Percentiles rank a stretch among this genome's conserved stretches.
These are phyloP conservation scores for Epizoanthus scotinus DNA, from an alignment of 92 coral and sea anemone genomes.

Conservation along the genomic window DNA sequence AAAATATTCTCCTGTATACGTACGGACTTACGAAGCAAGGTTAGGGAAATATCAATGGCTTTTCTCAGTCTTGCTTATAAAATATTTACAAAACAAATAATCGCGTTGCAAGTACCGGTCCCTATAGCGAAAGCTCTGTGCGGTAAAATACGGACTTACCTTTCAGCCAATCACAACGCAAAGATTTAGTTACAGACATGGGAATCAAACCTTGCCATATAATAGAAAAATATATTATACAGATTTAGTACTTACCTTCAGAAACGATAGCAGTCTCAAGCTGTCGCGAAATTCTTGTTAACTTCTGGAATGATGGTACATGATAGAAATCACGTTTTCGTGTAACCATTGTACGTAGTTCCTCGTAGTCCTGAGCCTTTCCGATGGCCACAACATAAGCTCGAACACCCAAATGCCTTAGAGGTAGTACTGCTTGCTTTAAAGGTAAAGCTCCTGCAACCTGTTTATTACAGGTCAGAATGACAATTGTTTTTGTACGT, in stretches of 20 bases:
- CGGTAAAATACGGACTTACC: no score
- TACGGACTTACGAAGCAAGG: no score
- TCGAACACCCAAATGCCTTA: conserved; percentile 29
- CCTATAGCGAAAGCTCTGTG: no score
- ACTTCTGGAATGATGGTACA: neutral
- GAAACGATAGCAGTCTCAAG: neutral
- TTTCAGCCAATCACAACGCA: no score
- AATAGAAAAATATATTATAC: no score
- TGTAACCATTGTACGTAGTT: conserved; percentile 4
- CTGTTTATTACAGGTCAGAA: conserved; percentile 38
- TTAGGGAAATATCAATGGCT: no score
- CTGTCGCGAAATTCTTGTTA: neutral
- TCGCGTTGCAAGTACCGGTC: no score
- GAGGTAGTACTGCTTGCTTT: conserved; percentile 45
- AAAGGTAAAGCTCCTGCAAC: conserved; percentile 48
- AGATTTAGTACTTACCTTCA: neutral
- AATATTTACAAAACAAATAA: no score
- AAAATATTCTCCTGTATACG: no score
- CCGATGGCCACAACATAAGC: conserved; percentile 45
- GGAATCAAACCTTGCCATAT: no score
- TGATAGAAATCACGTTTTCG: conserved; percentile 3
- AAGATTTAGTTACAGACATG: no score
- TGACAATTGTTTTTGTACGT: conserved; percentile 31
- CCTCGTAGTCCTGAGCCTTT: conserved; percentile 26
- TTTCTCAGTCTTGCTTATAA: no score